A percentile compares a stretch with the other conserved stretches of the same genome.
Evolutionary conservation across 2,797 vertebrate genomes (phyloP).

Genomic region (Pangasius mekongensis): DNA sequence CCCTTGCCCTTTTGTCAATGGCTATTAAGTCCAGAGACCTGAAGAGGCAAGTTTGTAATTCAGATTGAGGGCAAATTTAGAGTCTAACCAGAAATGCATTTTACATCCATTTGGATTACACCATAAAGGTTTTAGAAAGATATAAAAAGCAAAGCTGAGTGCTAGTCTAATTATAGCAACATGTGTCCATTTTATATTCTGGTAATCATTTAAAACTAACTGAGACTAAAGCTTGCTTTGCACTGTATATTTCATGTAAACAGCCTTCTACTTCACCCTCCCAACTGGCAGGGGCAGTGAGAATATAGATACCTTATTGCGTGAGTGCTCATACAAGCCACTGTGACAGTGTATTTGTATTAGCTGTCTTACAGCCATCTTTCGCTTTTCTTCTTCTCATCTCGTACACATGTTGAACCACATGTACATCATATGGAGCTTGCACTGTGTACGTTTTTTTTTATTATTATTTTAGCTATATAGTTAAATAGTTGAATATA

Average conservation of each 20-base stretch:
- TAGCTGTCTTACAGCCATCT: not conserved
- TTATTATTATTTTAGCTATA: not conserved
- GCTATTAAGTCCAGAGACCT: slow-evolving; percentile 72
- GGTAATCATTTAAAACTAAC: not conserved
- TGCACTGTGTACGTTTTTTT: not conserved
- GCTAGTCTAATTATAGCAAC: not conserved
- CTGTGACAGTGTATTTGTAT: not conserved
- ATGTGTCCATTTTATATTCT: not conserved
- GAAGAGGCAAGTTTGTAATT: slow-evolving; percentile 23
- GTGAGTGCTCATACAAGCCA: not conserved
- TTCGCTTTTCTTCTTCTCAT: not conserved
- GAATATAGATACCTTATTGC: not conserved
- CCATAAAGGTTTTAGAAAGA: not conserved
- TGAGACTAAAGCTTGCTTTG: not conserved
- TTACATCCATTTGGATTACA: not conserved
- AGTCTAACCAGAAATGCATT: slow-evolving; percentile 10
- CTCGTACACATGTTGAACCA: not conserved
- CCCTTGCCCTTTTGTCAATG: slow-evolving; percentile 74
- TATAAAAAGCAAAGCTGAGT: not conserved
- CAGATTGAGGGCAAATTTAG: slow-evolving; percentile 3
- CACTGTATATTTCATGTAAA: not conserved
- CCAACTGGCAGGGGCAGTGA: not conserved
- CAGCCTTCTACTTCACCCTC: not conserved
- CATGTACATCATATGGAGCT: not conserved
- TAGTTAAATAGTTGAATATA: too few relatives aligned